These are phyloP conservation scores for Glomeris maerens DNA, from an alignment of 1,140 invertebrate genomes.

Conservation along the genomic window DNA sequence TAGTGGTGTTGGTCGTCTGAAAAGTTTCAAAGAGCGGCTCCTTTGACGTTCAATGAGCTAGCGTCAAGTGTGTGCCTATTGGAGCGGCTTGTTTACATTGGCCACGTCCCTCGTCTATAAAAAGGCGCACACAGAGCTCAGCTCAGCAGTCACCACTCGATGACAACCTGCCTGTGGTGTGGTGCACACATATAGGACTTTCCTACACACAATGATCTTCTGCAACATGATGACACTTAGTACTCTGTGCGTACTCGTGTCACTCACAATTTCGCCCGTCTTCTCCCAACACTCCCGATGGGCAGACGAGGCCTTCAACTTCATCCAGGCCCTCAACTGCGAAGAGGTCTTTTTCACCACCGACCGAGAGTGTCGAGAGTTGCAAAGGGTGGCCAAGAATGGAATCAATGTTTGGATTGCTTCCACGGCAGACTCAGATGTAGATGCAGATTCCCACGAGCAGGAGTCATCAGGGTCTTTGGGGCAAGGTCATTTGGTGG, in stretches of 20 bases:
- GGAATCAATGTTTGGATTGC: not conserved
- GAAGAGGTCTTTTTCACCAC: not conserved
- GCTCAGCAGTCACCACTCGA: too few species aligned
- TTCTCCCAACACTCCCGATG: not conserved
- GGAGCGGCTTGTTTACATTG: not conserved
- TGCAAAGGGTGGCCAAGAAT: not conserved
- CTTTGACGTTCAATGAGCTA: slow-evolving; percentile 2
- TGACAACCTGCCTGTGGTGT: too few species aligned
- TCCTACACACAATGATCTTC: too few species aligned
- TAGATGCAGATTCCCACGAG: not conserved
- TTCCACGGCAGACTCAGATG: not conserved
- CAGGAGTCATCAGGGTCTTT: too few species aligned
- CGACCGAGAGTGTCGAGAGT: not conserved
- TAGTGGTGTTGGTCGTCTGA: too few species aligned
- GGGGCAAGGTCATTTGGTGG: too few species aligned
- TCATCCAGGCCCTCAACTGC: not conserved
- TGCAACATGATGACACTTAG: too few species aligned
- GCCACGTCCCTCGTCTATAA: not conserved
- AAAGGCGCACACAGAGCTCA: not conserved
- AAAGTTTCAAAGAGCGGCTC: too few species aligned
- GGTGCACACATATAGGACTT: too few species aligned
- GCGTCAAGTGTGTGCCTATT: not conserved
- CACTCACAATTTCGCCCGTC: not conserved
- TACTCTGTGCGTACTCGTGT: too few species aligned
- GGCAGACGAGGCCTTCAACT: not conserved